These are phyloP conservation scores for Esperia sulphurella DNA, from an alignment of 2,888 invertebrate species.

Conservation along the genomic window DNA sequence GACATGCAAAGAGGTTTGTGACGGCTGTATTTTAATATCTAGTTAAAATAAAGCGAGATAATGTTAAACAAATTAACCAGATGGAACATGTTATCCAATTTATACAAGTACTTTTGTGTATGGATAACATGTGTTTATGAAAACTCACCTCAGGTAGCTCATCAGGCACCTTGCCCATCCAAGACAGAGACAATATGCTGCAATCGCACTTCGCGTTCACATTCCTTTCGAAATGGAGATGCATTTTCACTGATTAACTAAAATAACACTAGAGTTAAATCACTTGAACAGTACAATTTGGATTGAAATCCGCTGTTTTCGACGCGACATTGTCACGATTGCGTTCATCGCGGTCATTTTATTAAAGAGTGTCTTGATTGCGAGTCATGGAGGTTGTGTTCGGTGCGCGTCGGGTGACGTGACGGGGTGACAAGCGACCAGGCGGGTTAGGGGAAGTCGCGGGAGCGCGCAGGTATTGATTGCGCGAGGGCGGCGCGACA, in stretches of 20 bases:
- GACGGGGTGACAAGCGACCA: slow-evolving; percentile 57
- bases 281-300: not conserved
- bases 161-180: slow-evolving; percentile 99
- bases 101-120: too few relatives aligned
- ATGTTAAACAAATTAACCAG: too few relatives aligned
- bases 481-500: slow-evolving; percentile 46
- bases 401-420: slow-evolving; percentile 44
- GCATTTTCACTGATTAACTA: slow-evolving; percentile 81
- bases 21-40: too few relatives aligned
- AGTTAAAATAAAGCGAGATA: too few relatives aligned
- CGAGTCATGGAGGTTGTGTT: slow-evolving; percentile 18
- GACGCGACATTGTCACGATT: not conserved
- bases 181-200: slow-evolving; percentile 94
- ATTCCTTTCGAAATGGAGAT: slow-evolving; percentile 97
- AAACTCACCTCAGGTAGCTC: slow-evolving; percentile 92
- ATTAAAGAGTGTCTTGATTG: slow-evolving; percentile 10
- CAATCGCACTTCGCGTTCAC: slow-evolving; percentile 97
- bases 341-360: slow-evolving; percentile 36
- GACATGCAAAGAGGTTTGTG: too few relatives aligned
- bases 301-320: not conserved
- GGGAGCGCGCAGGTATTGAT: slow-evolving; percentile 67
- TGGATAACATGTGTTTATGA: slow-evolving; percentile 5
- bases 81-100: too few relatives aligned
- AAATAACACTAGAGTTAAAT: not conserved
- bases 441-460: slow-evolving; percentile 33